These are phyloP conservation scores for Leucosticte australis DNA, from an alignment of 2,113 vertebrate genomes.

Conservation along the genomic window DNA sequence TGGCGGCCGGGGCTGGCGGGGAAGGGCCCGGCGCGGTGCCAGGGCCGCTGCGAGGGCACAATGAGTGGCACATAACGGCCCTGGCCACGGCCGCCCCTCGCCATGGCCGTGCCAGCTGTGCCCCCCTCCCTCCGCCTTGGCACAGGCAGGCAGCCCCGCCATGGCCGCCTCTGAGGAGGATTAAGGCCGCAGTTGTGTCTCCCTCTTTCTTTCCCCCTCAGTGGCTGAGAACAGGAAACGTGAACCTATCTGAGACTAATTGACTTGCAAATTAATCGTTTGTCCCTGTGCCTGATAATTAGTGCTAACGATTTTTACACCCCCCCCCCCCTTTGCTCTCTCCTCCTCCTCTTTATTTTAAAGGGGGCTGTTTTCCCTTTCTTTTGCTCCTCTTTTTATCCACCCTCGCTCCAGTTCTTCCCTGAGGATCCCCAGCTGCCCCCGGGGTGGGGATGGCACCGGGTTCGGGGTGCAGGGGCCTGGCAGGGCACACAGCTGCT, in stretches of 20 bases:
- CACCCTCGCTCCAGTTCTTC: background rate
- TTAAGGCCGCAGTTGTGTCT: constrained; percentile 65
- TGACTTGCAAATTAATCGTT: constrained; percentile 78
- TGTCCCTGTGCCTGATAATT: constrained; percentile 74
- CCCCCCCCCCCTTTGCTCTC: background rate
- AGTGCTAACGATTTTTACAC: constrained; percentile 72
- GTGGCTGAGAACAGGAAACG: constrained; percentile 75
- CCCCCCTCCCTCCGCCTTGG: constrained; percentile 44
- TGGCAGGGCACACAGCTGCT: background rate
- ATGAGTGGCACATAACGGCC: constrained; percentile 63
- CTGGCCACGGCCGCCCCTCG: background rate
- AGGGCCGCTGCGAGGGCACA: constrained; percentile 16
- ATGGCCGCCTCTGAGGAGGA: constrained; percentile 60
- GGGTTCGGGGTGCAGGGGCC: background rate
- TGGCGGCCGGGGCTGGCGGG: constrained; percentile 5
- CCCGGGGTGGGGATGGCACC: background rate
- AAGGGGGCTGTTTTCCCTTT: constrained; percentile 29
- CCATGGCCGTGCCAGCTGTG: constrained; percentile 58
- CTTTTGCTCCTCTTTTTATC: background rate
- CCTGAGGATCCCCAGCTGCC: constrained; percentile 27
- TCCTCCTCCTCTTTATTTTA: constrained; percentile 47
- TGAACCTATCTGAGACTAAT: constrained; percentile 72
- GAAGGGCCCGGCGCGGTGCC: background rate
- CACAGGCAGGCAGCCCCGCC: constrained; percentile 49
- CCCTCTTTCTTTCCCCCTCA: constrained; percentile 71